These are phyloP conservation scores for Actinia equina DNA, from an alignment of 64 coral and sea anemone genomes.

Conservation along the genomic window DNA sequence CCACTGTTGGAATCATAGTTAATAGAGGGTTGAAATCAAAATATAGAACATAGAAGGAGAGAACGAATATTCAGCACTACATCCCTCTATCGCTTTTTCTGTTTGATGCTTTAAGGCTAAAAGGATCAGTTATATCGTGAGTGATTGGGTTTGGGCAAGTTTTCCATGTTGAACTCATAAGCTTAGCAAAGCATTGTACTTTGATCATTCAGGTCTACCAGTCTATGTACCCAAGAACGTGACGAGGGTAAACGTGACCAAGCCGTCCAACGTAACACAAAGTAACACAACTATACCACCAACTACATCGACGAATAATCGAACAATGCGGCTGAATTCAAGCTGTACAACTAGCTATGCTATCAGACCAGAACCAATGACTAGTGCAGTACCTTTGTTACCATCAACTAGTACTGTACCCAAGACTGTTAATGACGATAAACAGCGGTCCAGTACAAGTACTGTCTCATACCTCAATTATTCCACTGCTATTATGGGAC, in stretches of 20 bases:
- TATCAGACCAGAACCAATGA: background rate
- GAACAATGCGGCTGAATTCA: background rate
- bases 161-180: background rate
- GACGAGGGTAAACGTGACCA: background rate
- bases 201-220: slow-evolving; percentile 1
- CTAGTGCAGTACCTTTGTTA: background rate
- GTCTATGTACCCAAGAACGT: background rate
- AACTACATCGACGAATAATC: background rate
- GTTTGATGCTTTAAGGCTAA: too few relatives aligned
- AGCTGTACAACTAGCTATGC: background rate
- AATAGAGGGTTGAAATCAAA: too few relatives aligned
- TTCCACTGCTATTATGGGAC: background rate
- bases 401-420: background rate
- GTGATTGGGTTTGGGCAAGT: too few relatives aligned
- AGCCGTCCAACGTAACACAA: background rate
- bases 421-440: background rate
- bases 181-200: background rate
- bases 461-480: background rate
- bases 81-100: too few relatives aligned
- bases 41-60: too few relatives aligned
- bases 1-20: too few relatives aligned
- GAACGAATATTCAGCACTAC: too few relatives aligned
- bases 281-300: background rate
- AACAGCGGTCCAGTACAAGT: background rate
- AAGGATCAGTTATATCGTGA: too few relatives aligned